A percentile compares a stretch with the other conserved stretches of the same genome.
Evolutionary conservation across 2,888 invertebrate species (phyloP).

Genomic region (Siphlonurus alternatus): DNA sequence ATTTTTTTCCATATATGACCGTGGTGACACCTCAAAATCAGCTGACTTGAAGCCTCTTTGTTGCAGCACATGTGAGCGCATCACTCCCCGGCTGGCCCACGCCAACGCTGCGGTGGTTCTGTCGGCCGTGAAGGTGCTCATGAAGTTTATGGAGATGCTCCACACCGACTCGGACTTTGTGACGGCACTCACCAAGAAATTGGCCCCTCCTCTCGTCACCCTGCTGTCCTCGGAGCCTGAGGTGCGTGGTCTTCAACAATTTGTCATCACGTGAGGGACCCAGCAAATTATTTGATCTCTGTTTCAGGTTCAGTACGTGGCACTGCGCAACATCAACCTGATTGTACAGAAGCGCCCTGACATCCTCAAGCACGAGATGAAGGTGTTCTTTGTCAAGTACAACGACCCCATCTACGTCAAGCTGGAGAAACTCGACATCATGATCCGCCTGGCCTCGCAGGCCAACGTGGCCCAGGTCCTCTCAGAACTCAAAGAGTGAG

Average conservation of each 20-base stretch:
- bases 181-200: constrained; percentile 80
- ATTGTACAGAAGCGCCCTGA: constrained; percentile 99
- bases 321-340: constrained; percentile 92
- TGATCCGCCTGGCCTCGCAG: constrained; percentile 96
- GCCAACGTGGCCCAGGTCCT: constrained; percentile 96
- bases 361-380: constrained; percentile 98
- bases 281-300: constrained; percentile 4
- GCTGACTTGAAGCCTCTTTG: background rate
- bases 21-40: too few relatives aligned
- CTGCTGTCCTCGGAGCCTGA: constrained; percentile 95
- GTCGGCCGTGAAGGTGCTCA: constrained; percentile 93
- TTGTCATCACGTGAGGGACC: background rate
- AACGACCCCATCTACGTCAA: constrained; percentile 99
- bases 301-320: constrained; percentile 85
- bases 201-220: constrained; percentile 97
- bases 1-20: too few relatives aligned
- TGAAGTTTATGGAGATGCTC: constrained; percentile 98
- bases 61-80: constrained; percentile 79
- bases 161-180: constrained; percentile 88
- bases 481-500: constrained; percentile 86
- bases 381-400: constrained; percentile 99
- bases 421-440: constrained; percentile 94
- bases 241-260: constrained; percentile 18
- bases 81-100: constrained; percentile 92
- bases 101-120: constrained; percentile 98